phyloP scores from a whole-genome alignment of 2,888 invertebrate species.

The Oscheius sp. region DNA sequence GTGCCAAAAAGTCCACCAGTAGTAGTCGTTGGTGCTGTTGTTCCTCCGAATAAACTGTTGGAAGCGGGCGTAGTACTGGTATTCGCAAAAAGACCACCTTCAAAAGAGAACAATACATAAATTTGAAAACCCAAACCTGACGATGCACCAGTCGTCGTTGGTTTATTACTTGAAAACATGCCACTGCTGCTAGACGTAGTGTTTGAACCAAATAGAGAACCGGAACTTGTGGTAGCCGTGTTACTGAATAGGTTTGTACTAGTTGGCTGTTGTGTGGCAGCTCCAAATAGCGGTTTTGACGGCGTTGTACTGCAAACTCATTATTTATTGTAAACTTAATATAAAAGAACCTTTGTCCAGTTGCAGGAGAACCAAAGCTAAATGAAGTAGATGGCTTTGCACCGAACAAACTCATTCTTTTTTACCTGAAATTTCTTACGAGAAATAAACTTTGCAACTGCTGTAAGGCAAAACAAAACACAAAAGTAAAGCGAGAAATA shows the following conservation, averaged over 20 bases:
- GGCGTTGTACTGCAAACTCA: constrained; percentile 4
- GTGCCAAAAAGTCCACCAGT: constrained; percentile 30
- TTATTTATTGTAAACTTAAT: background rate
- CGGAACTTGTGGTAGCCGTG: constrained; percentile 4
- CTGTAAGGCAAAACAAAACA: constrained; percentile 9
- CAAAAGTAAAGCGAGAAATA: background rate
- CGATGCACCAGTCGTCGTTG: constrained; percentile 6
- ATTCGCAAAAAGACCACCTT: constrained; percentile 6
- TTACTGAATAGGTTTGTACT: constrained; percentile 25
- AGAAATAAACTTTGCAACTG: no score
- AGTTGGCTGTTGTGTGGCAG: constrained; percentile 13
- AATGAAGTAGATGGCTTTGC: constrained; percentile 29
- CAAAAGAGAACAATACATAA: background rate
- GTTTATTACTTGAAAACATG: constrained; percentile 44
- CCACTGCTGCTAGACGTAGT: constrained; percentile 9
- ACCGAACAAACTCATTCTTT: constrained; percentile 35
- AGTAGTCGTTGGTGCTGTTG: background rate
- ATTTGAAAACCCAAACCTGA: constrained; percentile 9
- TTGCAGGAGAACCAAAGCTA: constrained; percentile 22
- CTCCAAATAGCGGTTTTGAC: constrained; percentile 20
- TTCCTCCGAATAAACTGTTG: no score
- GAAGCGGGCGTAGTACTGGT: background rate
- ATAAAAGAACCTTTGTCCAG: background rate
- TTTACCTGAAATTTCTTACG: no score
- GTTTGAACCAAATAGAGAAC: constrained; percentile 6